phyloP scores from a whole-genome alignment of 53 echinoderm and acorn worm genomes.

The Crossaster papposus region DNA sequence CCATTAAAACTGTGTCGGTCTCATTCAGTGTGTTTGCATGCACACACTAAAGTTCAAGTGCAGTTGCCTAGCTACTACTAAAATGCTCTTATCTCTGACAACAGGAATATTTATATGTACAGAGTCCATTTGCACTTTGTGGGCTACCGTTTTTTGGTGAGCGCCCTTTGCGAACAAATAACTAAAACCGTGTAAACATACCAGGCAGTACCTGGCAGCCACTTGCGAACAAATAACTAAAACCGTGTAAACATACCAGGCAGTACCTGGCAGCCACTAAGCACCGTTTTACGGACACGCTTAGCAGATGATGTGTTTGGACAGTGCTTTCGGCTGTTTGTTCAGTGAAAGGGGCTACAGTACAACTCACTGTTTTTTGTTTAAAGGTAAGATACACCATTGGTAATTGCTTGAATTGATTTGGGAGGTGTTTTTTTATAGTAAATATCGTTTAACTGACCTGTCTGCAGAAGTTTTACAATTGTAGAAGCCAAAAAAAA shows the following conservation, averaged over 20 bases:
- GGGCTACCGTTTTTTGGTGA: not conserved
- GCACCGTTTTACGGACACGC: not conserved
- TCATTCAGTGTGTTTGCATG: not conserved
- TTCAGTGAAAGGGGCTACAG: conserved; percentile 9
- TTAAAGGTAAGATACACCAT: no score
- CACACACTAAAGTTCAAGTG: conserved; percentile 51
- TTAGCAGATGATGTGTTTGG: conserved; percentile 21
- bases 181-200: not conserved
- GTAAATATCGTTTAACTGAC: no score
- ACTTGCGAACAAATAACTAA: conserved; percentile 10
- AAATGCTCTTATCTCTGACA: not conserved
- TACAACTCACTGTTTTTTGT: not conserved
- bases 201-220: not conserved
- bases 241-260: not conserved
- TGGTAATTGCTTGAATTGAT: no score
- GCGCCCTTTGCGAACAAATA: not conserved
- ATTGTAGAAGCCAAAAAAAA: no score
- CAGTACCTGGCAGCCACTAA: not conserved
- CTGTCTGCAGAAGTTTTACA: no score
- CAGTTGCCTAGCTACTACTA: conserved; percentile 14
- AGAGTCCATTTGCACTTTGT: not conserved
- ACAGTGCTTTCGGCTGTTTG: conserved; percentile 23
- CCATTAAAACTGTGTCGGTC: not conserved
- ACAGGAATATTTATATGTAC: not conserved
- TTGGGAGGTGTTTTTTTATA: no score